Evolutionary conservation across 2,888 invertebrate genomes (phyloP), one percentile per base, ranked within the genome.

Genomic region (Megamerina dolium): DNA sequence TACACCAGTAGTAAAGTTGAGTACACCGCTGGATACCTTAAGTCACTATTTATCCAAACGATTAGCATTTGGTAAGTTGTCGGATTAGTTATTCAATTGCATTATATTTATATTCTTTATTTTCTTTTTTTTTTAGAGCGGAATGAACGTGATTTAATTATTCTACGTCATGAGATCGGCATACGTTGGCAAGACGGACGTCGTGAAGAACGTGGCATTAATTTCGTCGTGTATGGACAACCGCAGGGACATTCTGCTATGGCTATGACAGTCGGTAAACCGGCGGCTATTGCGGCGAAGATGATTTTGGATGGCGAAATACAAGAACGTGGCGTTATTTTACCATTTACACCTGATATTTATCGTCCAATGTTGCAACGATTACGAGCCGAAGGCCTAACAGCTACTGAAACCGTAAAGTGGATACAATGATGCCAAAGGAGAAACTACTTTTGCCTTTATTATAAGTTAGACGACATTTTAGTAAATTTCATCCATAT

Each of bases 281-380:
- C 86, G 1, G 85, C 94, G 5, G 99, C 92, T 16, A 97, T 99
- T 57, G 94, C 96, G 2, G 84, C 93, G 1, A 94, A 94, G 73
- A 99, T 99, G 99, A 81, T 99, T 48, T 75, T 99, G 12, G 93
- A 95, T 70, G 96, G 70, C 59, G 99, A 99, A 75, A 97, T 99
- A 58, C 97, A 99, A 73, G 83, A 87, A 52, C 84, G 88, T 46
- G 99, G 99, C 4, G 87, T 93, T 50, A 82, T 97, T 13, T 74
- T 94, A 30, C 99, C 99, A 0, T 87, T 97, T 61, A 81, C 87
- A 0, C 83, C 86, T 0, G 93, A 94, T 45, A 90, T 97, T 48
- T 99, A 96, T 74, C 79, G 86, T 48, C 92, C 99, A 0, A 83
- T 99, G 67, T 74, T 99, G 47, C 85, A 85, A 26, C 78, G 97